Percentiles rank a stretch among this genome's conserved stretches.
phyloP scores from a whole-genome alignment of 2,113 vertebrate genomes.

The cattle (Bos taurus) region DNA sequence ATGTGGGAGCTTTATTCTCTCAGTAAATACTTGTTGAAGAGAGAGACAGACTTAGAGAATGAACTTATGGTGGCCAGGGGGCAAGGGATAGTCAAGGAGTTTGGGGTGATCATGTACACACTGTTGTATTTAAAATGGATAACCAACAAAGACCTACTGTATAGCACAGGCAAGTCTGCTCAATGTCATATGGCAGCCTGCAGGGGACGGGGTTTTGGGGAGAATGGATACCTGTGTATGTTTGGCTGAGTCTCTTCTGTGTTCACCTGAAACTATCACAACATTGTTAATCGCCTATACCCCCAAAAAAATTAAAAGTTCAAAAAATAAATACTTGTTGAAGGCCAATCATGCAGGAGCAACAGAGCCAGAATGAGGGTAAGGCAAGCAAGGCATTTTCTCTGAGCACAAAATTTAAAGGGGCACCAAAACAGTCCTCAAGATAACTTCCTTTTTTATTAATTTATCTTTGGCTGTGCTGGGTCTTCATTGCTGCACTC shows the following conservation, averaged over 20 bases:
- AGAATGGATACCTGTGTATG: background rate
- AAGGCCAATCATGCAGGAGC: background rate
- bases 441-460: background rate
- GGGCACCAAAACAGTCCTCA: background rate
- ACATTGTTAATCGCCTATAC: background rate
- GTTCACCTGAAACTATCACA: background rate
- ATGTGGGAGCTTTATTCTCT: background rate
- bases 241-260: background rate
- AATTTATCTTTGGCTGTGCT: background rate
- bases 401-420: background rate
- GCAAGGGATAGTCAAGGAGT: background rate
- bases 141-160: background rate
- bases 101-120: background rate
- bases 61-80: background rate
- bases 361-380: too few relatives aligned
- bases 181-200: background rate
- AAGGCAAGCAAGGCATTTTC: accelerated
- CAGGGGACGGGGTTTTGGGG: background rate
- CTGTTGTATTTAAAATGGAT: background rate
- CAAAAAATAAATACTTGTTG: background rate
- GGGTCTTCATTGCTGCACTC: background rate
- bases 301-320: background rate
- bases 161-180: background rate
- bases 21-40: background rate
- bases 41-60: background rate